Base-by-base conservation (phyloP, 2,113 vertebrate species). In the Alouatta palliata region DNA sequence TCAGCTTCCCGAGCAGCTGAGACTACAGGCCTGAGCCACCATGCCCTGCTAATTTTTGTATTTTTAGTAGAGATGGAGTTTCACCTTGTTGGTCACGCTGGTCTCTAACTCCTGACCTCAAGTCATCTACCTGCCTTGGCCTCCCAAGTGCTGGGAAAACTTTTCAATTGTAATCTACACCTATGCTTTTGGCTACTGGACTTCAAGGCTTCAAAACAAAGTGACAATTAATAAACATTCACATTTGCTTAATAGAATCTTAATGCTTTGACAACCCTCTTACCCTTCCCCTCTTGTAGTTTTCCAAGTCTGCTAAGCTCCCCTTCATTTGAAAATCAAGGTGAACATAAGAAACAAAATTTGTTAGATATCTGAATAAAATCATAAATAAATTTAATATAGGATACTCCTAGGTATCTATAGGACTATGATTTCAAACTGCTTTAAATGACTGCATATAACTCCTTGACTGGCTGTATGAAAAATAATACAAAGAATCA, bases 371-470 rank as follows among this genome's bases (percentile, higher is more conserved):
- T 64, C 4, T 70, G 10, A 95, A 77, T 68, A 64, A 94, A 86
- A 92, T 47, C 16, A 87, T 14, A 90, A 90, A 87, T 87, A 73
- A 71, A 91, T 64, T 40, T 88, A 87, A 87, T 11, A 75, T 3
- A 66, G 5, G 9, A 32, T 66, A 0, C 77, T 73, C 56, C 54
- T 87, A 47, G 19, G 16, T n/a, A 16, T 71, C 23, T 68, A 9
- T 49, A 83, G 7, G 37, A 88, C 86, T 56, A 84, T n/a, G 0
- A 94, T 81, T 96, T 95, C 37, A 90, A 68, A 8, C 96, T 76
- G 25, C 3, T 83, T 87, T 84, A 81, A 94, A 70, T 45, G 16
- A 77, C 13, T 86, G 45, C 20, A 54, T n/a, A 25, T 79, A 92
- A 68, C 4, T 58, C 76, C 6, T 66, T 90, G n/a, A 25, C 82